A percentile compares a stretch with the other conserved stretches of the same genome.
Conservation (phyloP, 2,113 vertebrate genomes). For the Hippocampus zosterae region DNA sequence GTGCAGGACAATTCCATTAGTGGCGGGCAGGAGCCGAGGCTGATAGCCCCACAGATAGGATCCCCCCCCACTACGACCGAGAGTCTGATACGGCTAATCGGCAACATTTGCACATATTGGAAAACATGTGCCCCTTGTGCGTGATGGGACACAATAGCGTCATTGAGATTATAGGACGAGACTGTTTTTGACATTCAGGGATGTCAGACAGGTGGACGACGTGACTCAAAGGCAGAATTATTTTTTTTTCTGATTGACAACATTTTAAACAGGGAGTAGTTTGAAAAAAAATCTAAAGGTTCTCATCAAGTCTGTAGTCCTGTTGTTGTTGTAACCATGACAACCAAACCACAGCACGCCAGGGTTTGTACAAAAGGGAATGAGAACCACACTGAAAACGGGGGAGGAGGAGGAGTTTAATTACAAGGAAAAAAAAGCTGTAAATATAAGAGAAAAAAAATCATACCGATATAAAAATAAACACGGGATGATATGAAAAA, state of each 20-base stretch:
- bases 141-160: constrained; percentile 26
- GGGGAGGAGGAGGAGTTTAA: not conserved
- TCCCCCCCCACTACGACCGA: constrained; percentile 27
- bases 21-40: constrained; percentile 58
- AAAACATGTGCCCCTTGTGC: constrained; percentile 35
- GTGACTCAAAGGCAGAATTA: too few relatives aligned
- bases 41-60: constrained; percentile 67
- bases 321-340: not conserved
- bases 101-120: constrained; percentile 42
- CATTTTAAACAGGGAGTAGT: not conserved
- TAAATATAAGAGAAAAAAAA: not conserved
- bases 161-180: not conserved
- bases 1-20: constrained; percentile 75
- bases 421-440: not conserved
- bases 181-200: not conserved
- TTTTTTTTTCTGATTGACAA: not conserved
- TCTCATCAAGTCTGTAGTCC: not conserved
- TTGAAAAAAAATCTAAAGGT: not conserved
- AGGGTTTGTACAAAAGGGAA: not conserved
- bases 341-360: not conserved
- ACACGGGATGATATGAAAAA: too few relatives aligned
- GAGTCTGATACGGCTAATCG: constrained; percentile 56
- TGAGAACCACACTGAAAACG: not conserved
- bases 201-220: not conserved
- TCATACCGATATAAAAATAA: not conserved